Evolutionary conservation across 2,113 vertebrate species (phyloP).

Genomic region (Beaufortia kweichowensis): DNA sequence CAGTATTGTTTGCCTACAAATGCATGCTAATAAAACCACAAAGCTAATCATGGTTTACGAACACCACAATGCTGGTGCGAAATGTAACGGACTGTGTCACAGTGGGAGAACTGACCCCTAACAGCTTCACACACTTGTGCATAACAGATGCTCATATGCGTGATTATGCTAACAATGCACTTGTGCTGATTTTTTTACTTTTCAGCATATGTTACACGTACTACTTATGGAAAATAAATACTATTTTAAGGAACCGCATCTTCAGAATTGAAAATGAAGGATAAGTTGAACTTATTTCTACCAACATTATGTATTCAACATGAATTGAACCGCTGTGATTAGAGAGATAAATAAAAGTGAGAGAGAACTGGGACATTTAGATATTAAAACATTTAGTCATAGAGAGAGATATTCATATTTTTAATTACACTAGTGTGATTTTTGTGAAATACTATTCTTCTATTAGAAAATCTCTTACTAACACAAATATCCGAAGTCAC

Average conservation of each 20-base stretch:
- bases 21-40: conserved; percentile 3
- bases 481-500: background rate
- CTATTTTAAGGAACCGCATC: background rate
- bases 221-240: background rate
- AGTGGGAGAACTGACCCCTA: conserved; percentile 28
- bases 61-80: conserved; percentile 8
- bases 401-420: background rate
- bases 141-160: conserved; percentile 24
- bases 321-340: background rate
- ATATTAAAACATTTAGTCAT: background rate
- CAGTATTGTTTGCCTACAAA: background rate
- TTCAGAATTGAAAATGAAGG: background rate
- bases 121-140: conserved; percentile 6
- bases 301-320: background rate
- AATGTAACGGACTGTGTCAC: conserved; percentile 10
- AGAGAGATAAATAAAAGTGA: background rate
- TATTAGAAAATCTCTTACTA: background rate
- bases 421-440: no score
- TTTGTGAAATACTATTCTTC: no score
- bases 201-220: conserved; percentile 18
- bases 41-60: conserved; percentile 19
- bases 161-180: conserved; percentile 38
- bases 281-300: background rate
- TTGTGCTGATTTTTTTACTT: background rate
- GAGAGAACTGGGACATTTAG: background rate